Base-by-base conservation (phyloP, 2,888 invertebrate genomes). In the Polylopha cassiicola region DNA sequence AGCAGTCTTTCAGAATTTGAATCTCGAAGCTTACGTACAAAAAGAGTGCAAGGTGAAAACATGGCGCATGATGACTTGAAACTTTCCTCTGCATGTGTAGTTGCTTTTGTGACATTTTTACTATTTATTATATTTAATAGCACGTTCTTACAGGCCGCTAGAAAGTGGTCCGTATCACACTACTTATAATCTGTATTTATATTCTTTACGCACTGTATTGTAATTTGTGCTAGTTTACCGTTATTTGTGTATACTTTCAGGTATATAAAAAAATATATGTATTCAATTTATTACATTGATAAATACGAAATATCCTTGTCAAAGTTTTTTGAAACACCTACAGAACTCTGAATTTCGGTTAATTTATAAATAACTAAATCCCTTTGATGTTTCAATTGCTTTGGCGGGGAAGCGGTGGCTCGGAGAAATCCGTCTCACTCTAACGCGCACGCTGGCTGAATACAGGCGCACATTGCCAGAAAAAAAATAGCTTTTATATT, bases 1-100 rank as follows among this genome's bases (percentile, higher is more conserved):
- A 53, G 54, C 58, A 55, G 58, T 61, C 56, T 46, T 36, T 41
- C 26, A n/a, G n/a, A n/a, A n/a, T n/a, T n/a, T n/a, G n/a, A n/a
- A n/a, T n/a, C n/a, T n/a, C n/a, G n/a, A n/a, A n/a, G n/a, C n/a
- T n/a, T 41, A 24, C 20, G n/a, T 24, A 9, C 18, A 20, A 34
- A 34, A 27, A 33, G 24, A 34, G 20, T 34, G 29, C 20, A 16
- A 36, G 24, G 30, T 24, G 15, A 23, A 15, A 31, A 21, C 15
- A 27, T 17, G 30, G 20, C 36, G 41, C 41, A 41, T 41, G 41
- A 41, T 41, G 46, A 18, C 37, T 46, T 30, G 37, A 36, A 44
- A 47, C 42, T 34, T 36, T 43, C 39, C 39, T 29, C 28, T 34
- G 50, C 50, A 50, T 47, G 50, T 31, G 30, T 48, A 46, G 39